phyloP scores from a whole-genome alignment of 2,113 vertebrate species.

The Phalacrocorax pelagicus region DNA sequence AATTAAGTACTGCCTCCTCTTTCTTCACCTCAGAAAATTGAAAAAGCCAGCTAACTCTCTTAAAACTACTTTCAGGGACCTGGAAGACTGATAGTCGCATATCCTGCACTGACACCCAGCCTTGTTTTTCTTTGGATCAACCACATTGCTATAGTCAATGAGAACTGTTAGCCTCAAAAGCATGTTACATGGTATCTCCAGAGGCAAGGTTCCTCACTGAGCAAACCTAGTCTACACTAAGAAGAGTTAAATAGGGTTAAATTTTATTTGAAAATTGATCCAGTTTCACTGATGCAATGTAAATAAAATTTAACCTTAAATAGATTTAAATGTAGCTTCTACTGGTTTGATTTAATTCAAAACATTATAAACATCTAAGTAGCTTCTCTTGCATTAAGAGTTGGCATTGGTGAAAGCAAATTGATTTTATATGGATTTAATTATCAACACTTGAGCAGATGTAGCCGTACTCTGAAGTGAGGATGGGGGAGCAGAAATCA shows the following conservation, averaged over 20 bases:
- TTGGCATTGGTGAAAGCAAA: neutral
- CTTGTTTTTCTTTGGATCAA: neutral
- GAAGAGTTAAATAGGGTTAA: neutral
- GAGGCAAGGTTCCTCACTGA: neutral
- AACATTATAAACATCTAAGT: neutral
- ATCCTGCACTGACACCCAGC: neutral
- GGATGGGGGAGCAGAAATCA: neutral
- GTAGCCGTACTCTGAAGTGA: neutral
- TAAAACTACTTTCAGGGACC: neutral
- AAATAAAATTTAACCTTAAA: neutral
- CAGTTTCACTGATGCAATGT: neutral
- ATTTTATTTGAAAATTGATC: neutral
- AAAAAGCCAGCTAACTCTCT: neutral
- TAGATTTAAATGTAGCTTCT: neutral
- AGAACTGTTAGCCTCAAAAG: neutral
- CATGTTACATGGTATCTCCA: neutral
- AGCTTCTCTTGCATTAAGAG: neutral
- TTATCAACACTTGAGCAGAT: neutral
- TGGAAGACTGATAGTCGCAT: neutral
- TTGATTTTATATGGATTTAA: neutral
- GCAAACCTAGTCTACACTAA: neutral
- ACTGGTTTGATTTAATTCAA: neutral
- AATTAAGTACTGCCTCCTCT: neutral
- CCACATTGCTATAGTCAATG: neutral
- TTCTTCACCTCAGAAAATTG: neutral